These are phyloP conservation scores for Troides oblongomaculatus DNA, from an alignment of 2,888 invertebrate species.

Conservation along the genomic window DNA sequence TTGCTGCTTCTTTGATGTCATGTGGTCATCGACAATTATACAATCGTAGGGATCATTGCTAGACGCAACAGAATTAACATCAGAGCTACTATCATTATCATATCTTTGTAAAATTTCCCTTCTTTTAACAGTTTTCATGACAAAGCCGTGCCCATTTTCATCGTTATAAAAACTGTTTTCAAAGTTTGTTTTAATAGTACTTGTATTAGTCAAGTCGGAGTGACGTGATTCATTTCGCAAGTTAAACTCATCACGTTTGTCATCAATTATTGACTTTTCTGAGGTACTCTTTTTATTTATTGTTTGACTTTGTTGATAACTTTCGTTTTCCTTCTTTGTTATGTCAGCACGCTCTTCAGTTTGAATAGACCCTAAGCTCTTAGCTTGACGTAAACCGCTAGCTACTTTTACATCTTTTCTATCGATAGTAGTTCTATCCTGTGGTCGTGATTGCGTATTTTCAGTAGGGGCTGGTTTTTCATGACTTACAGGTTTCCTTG, in stretches of 20 bases:
- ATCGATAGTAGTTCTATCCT: constrained; percentile 65
- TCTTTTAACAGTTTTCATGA: constrained; percentile 86
- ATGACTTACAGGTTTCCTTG: constrained; percentile 50
- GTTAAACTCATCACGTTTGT: constrained; percentile 66
- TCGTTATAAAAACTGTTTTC: constrained; percentile 85
- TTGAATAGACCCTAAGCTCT: constrained; percentile 73
- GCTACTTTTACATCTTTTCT: constrained; percentile 67
- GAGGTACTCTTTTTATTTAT: constrained; percentile 70
- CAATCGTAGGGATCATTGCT: constrained; percentile 89
- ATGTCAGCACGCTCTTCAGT: constrained; percentile 64
- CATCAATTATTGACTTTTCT: constrained; percentile 69
- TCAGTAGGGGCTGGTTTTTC: constrained; percentile 53
- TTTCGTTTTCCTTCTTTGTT: constrained; percentile 49
- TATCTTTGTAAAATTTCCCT: constrained; percentile 87
- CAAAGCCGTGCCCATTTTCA: constrained; percentile 82
- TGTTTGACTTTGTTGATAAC: constrained; percentile 58
- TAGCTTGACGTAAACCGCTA: constrained; percentile 72
- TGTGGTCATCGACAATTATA: constrained; percentile 91
- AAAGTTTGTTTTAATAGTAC: constrained; percentile 77
- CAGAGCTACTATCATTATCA: constrained; percentile 83
- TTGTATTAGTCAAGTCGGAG: constrained; percentile 72
- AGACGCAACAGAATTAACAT: constrained; percentile 82
- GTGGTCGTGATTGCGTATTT: constrained; percentile 53
- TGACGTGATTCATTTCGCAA: constrained; percentile 72
- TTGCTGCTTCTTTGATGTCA: constrained; percentile 76